A percentile compares a stretch with the other conserved stretches of the same genome.
Conservation (phyloP, 2,113 vertebrate species). For the Ptychochromis oligacanthus region DNA sequence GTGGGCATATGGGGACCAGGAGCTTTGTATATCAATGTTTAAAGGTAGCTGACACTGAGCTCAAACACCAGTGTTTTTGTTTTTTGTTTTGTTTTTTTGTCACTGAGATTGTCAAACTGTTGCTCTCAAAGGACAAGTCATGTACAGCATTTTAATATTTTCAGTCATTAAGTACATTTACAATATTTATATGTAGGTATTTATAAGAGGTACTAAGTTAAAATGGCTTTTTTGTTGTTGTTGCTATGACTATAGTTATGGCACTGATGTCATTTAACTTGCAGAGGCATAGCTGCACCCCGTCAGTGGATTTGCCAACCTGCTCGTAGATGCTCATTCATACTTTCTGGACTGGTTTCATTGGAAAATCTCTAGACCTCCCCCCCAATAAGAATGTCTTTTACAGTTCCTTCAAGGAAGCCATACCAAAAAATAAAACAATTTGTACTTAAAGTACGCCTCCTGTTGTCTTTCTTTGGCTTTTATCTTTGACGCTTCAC, state of each 20-base stretch:
- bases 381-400: slow-evolving; percentile 63
- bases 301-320: slow-evolving; percentile 32
- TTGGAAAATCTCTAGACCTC: slow-evolving; percentile 33
- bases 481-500: too few species aligned
- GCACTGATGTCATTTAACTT: slow-evolving; percentile 58
- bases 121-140: slow-evolving; percentile 77
- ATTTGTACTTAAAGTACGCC: slow-evolving; percentile 68
- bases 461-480: slow-evolving; percentile 11
- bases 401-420: slow-evolving; percentile 75
- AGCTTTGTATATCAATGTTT: slow-evolving; percentile 70
- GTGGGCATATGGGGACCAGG: slow-evolving; percentile 70
- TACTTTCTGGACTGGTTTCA: slow-evolving; percentile 43
- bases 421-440: slow-evolving; percentile 78
- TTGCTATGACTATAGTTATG: slow-evolving; percentile 61
- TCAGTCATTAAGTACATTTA: slow-evolving; percentile 80
- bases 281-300: slow-evolving; percentile 45
- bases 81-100: slow-evolving; percentile 48
- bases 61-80: slow-evolving; percentile 79
- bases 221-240: slow-evolving; percentile 58
- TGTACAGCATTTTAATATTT: slow-evolving; percentile 83
- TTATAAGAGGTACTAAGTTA: slow-evolving; percentile 81
- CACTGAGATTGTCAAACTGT: slow-evolving; percentile 80
- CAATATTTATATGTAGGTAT: slow-evolving; percentile 89
- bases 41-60: slow-evolving; percentile 84
- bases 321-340: slow-evolving; percentile 44